phyloP scores from a whole-genome alignment of 2,888 invertebrate species.

The Thalpophila matura region DNA sequence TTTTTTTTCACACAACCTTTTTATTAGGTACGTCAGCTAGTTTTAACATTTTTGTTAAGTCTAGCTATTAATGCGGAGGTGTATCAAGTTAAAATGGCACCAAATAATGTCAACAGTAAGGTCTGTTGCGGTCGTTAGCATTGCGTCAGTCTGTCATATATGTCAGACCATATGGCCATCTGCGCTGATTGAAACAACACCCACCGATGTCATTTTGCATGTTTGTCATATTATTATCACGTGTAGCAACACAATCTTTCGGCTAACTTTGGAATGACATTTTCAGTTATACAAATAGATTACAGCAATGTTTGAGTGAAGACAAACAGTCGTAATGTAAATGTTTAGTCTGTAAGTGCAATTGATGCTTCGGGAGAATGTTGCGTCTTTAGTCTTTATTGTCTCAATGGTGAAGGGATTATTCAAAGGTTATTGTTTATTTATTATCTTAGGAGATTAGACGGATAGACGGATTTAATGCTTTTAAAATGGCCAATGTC shows the following conservation, averaged over 20 bases:
- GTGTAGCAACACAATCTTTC: constrained; percentile 12
- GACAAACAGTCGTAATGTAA: constrained; percentile 48
- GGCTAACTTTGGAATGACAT: constrained; percentile 31
- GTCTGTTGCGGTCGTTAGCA: constrained; percentile 66
- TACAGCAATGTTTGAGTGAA: constrained; percentile 35
- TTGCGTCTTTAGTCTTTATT: constrained; percentile 30
- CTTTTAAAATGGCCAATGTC: constrained; percentile 4
- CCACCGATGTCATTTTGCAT: constrained; percentile 51
- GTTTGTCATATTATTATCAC: constrained; percentile 30
- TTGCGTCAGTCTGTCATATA: constrained; percentile 70
- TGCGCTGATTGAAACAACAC: constrained; percentile 56
- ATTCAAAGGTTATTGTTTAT: constrained; percentile 38
- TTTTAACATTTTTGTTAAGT: constrained; percentile 22
- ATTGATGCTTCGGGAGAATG: constrained; percentile 33
- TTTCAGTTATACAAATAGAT: constrained; percentile 51
- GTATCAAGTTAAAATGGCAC: constrained; percentile 55
- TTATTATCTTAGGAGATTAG: constrained; percentile 19
- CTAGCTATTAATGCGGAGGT: constrained; percentile 36
- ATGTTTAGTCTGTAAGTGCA: constrained; percentile 53
- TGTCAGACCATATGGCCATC: constrained; percentile 70
- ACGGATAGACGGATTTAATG: constrained; percentile 15
- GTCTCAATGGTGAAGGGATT: constrained; percentile 40
- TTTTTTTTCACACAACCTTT: constrained; percentile 29
- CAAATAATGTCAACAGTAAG: constrained; percentile 63
- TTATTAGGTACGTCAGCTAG: constrained; percentile 30